Evolutionary conservation across 2,797 vertebrate genomes (phyloP).

Genomic region (Pipistrellus pipistrellus): DNA sequence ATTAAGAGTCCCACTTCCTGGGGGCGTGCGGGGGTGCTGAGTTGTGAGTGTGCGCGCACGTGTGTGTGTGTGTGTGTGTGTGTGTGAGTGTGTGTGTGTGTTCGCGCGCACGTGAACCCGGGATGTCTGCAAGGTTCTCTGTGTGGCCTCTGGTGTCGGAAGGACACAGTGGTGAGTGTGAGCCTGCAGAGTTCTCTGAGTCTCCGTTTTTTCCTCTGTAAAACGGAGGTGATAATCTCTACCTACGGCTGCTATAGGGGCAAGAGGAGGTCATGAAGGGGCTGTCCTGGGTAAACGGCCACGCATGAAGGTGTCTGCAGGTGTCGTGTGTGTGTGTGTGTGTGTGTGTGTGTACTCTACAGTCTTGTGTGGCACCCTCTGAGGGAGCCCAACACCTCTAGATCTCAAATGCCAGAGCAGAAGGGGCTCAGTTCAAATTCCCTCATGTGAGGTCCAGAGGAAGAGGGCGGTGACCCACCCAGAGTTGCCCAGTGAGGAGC

Average conservation of each 20-base stretch:
- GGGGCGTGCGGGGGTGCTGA: neutral
- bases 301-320: neutral
- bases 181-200: neutral
- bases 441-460: neutral
- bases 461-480: neutral
- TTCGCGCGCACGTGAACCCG: neutral
- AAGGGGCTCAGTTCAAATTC: neutral
- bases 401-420: neutral
- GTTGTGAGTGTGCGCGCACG: too few relatives aligned
- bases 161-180: neutral
- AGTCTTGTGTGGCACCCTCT: neutral
- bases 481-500: neutral
- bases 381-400: neutral
- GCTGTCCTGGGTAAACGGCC: neutral
- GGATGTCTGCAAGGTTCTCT: neutral
- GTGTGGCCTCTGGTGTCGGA: neutral
- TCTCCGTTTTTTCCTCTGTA: neutral
- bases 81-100: neutral
- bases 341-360: neutral
- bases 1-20: constrained; percentile 1
- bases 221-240: neutral
- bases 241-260: neutral
- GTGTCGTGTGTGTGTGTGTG: too few relatives aligned
- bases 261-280: neutral
- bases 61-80: neutral